Base-by-base conservation (phyloP, 2,888 invertebrate genomes). In the Cheilosia grossa region DNA sequence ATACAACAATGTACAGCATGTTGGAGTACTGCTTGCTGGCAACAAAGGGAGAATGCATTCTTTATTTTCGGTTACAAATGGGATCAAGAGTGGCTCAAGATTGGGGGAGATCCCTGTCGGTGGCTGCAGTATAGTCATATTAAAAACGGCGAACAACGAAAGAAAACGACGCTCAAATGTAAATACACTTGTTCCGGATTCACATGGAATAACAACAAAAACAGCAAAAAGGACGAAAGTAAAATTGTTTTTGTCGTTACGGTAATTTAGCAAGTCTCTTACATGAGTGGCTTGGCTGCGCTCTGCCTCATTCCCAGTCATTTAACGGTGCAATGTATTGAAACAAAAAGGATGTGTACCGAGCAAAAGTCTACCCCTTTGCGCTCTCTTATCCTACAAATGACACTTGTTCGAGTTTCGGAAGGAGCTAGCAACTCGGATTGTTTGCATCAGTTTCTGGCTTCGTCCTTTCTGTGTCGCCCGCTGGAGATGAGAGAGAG, bases 361-460 rank as follows among this genome's bases (percentile, higher is more conserved):
- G 67, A 56, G 54, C 61, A 51, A 49, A 67, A 79, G 51, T 37
- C 58, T 37, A 53, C 21, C 80, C 64, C 27, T 27, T 61, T 53
- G 27, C 54, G 24, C 64, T 37, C 44, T 82, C 70, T 24, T 3
- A 49, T 75, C 59, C 74, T 24, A 9, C 15, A 44, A 59, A 83
- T 75, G 83, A 83, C 80, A 80, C 69, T 83, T 58, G 74, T 75
- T 61, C 17, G 83, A 80, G 74, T 79, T 79, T 74, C 56, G 59
- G 44, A 66, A 67, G 44, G 63, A 67, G 27, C 27, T 27, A 5
- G 27, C 27, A 27, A 42, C 40, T 77, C 40, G 69, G 9, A 40
- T 37, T 37, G 44, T 1, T 24, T 37, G 4, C 13, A 37, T 21
- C 17, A 19, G 33, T 61, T 21, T 17, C 53, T 37, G 19, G 7